Base-by-base conservation (phyloP, 2,888 invertebrate species). In the Xylocampa areola region DNA sequence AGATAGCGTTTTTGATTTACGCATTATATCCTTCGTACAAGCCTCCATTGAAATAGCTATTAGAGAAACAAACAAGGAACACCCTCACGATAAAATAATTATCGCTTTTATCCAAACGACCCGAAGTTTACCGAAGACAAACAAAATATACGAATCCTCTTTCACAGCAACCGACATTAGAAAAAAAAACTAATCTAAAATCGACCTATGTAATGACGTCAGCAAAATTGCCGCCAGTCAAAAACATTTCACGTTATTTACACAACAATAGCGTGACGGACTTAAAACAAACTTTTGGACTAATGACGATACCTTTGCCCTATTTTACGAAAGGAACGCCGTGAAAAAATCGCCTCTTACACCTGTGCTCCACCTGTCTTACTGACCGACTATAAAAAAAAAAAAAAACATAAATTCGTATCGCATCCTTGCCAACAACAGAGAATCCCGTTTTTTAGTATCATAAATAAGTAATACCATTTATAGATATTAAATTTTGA, bases 11-110 rank as follows among this genome's bases (percentile, higher is more conserved):
- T 62, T 80, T 89, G 90, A 92, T 90, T 89, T 91, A 91, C 90
- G 83, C 87, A 80, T 86, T 86, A 63, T 65, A 65, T 57, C 55
- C 82, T 83, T 82, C 79, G 77, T 77, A 85, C 85, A 81, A 84
- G 86, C 77, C 77, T 87, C 89, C 87, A 92, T 91, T 91, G 92
- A 89, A 91, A 88, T 87, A 85, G 88, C 92, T 90, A 92, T 94
- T 93, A 93, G 87, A 92, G 88, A 93, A 94, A 93, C 94, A 93
- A 94, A 93, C 92, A 93, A 91, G 91, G 80, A 87, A 87, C 90
- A 87, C 86, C 85, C 81, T 76, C 77, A 84, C 89, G 87, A 91
- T 93, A 91, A 91, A 93, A 92, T 92, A 93, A 94, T 94, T 91
- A 92, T 89, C 91, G 87, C 90, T 88, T 93, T 91, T 87, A 93